Evolutionary conservation across 2,888 invertebrate genomes (phyloP).

Genomic region (Liodrosophila aerea): DNA sequence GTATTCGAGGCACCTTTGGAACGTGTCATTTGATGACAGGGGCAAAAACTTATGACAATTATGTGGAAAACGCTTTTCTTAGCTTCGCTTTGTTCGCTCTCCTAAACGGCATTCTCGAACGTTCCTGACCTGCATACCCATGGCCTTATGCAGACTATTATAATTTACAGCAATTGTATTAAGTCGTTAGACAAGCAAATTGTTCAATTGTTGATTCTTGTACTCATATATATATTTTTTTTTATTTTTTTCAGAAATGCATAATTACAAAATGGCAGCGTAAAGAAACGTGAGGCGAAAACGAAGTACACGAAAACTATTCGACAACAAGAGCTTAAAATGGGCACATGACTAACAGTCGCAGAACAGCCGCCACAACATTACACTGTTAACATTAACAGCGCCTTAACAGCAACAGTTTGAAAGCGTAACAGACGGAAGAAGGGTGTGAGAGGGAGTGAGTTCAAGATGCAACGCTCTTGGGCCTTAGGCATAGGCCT

Average conservation of each 20-base stretch:
- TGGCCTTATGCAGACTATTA: background rate
- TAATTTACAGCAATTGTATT: slow-evolving; percentile 17
- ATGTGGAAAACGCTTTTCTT: too few relatives aligned
- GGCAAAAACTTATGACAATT: too few relatives aligned
- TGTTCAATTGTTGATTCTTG: slow-evolving; percentile 20
- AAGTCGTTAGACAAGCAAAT: slow-evolving; percentile 16
- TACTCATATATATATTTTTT: slow-evolving; percentile 24
- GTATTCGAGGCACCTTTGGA: slow-evolving; percentile 18
- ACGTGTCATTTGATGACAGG: slow-evolving; percentile 15
- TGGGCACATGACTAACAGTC: slow-evolving; percentile 44
- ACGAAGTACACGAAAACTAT: slow-evolving; percentile 26
- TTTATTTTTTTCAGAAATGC: slow-evolving; percentile 36
- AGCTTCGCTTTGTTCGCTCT: too few relatives aligned
- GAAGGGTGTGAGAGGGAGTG: slow-evolving; percentile 27
- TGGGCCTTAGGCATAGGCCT: slow-evolving; percentile 39
- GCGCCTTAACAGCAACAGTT: slow-evolving; percentile 31
- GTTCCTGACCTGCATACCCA: too few relatives aligned
- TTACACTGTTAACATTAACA: slow-evolving; percentile 14
- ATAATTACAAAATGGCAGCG: slow-evolving; percentile 53
- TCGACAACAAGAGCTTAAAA: slow-evolving; percentile 40
- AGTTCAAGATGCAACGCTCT: slow-evolving; percentile 44
- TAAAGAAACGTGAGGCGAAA: slow-evolving; percentile 35
- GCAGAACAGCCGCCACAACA: slow-evolving; percentile 31
- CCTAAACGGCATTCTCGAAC: too few relatives aligned
- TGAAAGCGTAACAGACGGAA: slow-evolving; percentile 43